Evolutionary conservation across 2,888 invertebrate genomes (phyloP), one percentile per base, ranked within the genome.

Genomic region (Augiades crinisus): DNA sequence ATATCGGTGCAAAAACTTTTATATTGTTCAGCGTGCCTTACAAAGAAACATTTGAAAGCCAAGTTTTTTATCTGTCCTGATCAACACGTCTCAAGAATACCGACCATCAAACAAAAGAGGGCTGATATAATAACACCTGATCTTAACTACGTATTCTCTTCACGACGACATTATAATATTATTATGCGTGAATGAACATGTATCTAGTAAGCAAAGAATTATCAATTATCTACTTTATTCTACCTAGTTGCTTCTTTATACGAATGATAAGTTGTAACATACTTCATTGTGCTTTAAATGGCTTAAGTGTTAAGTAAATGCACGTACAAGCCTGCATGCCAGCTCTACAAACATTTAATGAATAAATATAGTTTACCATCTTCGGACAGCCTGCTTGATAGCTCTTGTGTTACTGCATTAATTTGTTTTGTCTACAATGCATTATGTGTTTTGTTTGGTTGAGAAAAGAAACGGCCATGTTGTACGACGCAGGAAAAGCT

Each of bases 111-210:
- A 41, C 27, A 54, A 57, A 31, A 54, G 53, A 53, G 56, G 49
- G 50, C 38, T 38, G 34, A 57, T 21, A 51, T 45, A 54, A 58
- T 60, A 59, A 60, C 38, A 34, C 55, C 54, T 43, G 43, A 43
- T 19, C 27, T 24, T 50, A 43, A 44, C n/a, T n/a, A n/a, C n/a
- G 16, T 57, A 62, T 58, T 63, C 63, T 16, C n/a, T 50, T 31
- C 63, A 61, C 63, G 56, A 21, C 14, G 41, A 51, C 55, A 43
- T 61, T 59, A 60, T 57, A 40, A 51, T 54, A 56, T 56, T 60
- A 53, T 61, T 62, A 62, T 63, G 56, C 59, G 56, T 54, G 55
- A 56, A 57, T 57, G 58, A 57, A 55, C 55, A 53, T 34, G 54
- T 45, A 47, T 49, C 24, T 34, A 47, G 30, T 24, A 16, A 30